Conservation (phyloP, 1,140 invertebrate genomes). For the Atta colombica region DNA sequence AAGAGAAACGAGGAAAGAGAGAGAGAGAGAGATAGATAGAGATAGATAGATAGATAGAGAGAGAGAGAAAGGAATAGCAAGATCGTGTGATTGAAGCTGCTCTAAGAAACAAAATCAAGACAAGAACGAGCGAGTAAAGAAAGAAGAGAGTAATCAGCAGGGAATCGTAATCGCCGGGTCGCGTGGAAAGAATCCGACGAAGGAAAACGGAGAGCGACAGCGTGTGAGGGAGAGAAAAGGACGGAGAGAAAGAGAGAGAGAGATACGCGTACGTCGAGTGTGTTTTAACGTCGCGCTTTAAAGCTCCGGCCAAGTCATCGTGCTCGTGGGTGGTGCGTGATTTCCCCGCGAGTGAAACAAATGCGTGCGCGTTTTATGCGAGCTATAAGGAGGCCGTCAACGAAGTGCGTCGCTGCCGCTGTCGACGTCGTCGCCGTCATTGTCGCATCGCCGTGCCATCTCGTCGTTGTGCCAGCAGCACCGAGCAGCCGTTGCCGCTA, state of each 20-base stretch:
- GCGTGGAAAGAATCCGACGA: constrained; percentile 69
- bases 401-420: constrained; percentile 46
- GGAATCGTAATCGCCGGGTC: neutral
- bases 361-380: constrained; percentile 69
- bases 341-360: constrained; percentile 71
- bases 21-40: constrained; percentile 18
- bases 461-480: neutral
- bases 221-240: constrained; percentile 29
- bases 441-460: constrained; percentile 54
- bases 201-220: constrained; percentile 30
- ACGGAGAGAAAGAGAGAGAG: constrained; percentile 24
- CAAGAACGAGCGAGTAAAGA: neutral
- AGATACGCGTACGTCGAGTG: constrained; percentile 18
- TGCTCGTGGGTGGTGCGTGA: constrained; percentile 68
- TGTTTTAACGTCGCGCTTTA: constrained; percentile 11
- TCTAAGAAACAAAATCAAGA: too few relatives aligned
- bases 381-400: constrained; percentile 47
- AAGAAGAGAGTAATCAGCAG: neutral
- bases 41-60: constrained; percentile 13
- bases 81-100: too few relatives aligned
- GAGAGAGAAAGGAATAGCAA: neutral
- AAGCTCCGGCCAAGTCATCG: constrained; percentile 2
- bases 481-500: constrained; percentile 17
- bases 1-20: neutral
- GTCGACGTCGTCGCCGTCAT: neutral